Evolutionary conservation across 2,888 invertebrate species (phyloP).

Genomic region (Lypha dubia): DNA sequence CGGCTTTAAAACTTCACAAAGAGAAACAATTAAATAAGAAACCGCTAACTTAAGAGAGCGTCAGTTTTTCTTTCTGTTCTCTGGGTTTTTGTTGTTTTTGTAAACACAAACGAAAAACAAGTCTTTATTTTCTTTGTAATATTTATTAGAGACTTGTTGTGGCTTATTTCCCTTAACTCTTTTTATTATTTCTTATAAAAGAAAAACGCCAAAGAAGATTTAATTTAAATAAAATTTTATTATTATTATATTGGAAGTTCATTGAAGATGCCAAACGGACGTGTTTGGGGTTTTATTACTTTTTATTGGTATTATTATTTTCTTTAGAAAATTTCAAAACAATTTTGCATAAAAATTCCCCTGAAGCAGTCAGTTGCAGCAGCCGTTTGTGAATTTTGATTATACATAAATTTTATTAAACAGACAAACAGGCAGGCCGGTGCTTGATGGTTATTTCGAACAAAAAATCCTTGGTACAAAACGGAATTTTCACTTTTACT

Average conservation of each 20-base stretch:
- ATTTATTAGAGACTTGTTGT: constrained; percentile 51
- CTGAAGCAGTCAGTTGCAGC: neutral
- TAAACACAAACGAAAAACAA: constrained; percentile 11
- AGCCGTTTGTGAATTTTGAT: constrained; percentile 32
- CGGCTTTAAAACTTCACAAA: neutral
- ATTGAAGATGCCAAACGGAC: constrained; percentile 39
- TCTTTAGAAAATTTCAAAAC: constrained; percentile 11
- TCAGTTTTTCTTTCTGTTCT: neutral
- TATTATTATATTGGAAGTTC: constrained; percentile 44
- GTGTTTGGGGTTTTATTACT: constrained; percentile 2
- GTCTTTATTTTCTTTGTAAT: constrained; percentile 15
- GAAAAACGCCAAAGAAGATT: constrained; percentile 11
- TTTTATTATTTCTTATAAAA: neutral
- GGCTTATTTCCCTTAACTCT: constrained; percentile 34
- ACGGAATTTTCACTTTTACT: constrained; percentile 64
- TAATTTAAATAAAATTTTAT: constrained; percentile 42
- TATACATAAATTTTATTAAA: constrained; percentile 31
- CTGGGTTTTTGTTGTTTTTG: neutral
- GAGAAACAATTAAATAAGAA: neutral
- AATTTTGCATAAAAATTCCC: constrained; percentile 28
- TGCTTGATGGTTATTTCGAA: neutral
- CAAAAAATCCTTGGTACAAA: constrained; percentile 57
- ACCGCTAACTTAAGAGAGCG: neutral
- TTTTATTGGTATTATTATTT: neutral
- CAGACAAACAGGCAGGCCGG: constrained; percentile 5